A percentile compares a stretch with the other conserved stretches of the same genome.
Conservation (phyloP, 2,113 vertebrate species). For the Burhinus bistriatus region DNA sequence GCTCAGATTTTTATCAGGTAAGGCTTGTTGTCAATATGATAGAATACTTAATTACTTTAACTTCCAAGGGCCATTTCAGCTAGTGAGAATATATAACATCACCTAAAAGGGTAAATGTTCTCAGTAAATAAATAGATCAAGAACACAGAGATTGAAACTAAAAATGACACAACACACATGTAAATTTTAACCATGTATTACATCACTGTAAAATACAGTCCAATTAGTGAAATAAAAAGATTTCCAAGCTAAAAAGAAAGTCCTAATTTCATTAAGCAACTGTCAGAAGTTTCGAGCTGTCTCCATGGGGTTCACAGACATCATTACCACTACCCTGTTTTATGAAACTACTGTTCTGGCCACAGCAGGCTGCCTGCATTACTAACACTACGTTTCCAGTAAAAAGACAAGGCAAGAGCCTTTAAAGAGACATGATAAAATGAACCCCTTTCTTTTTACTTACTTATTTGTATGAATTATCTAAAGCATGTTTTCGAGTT, state of each 20-base stretch:
- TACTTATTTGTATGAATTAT: not conserved
- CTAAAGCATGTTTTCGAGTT: not conserved
- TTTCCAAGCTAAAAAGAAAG: not conserved
- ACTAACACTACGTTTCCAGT: not conserved
- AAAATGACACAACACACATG: not conserved
- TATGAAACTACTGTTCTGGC: constrained; percentile 13
- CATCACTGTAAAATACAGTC: not conserved
- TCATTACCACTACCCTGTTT: constrained; percentile 24
- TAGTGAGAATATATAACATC: constrained; percentile 7
- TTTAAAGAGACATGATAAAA: constrained; percentile 21
- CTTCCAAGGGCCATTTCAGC: not conserved
- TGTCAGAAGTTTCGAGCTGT: not conserved
- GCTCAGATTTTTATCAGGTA: not conserved
- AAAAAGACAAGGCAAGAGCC: not conserved
- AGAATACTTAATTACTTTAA: constrained; percentile 35
- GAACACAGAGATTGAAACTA: not conserved
- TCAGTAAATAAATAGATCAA: constrained; percentile 32
- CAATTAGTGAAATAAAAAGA: constrained; percentile 34
- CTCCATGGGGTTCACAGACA: not conserved
- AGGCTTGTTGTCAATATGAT: constrained; percentile 10
- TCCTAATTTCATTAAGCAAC: constrained; percentile 10
- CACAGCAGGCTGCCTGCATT: constrained; percentile 6
- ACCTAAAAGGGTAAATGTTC: not conserved
- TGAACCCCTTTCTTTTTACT: not conserved
- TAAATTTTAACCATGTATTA: not conserved